Conservation (phyloP, 2,888 invertebrate species). For the Drosophila setosimentum region DNA sequence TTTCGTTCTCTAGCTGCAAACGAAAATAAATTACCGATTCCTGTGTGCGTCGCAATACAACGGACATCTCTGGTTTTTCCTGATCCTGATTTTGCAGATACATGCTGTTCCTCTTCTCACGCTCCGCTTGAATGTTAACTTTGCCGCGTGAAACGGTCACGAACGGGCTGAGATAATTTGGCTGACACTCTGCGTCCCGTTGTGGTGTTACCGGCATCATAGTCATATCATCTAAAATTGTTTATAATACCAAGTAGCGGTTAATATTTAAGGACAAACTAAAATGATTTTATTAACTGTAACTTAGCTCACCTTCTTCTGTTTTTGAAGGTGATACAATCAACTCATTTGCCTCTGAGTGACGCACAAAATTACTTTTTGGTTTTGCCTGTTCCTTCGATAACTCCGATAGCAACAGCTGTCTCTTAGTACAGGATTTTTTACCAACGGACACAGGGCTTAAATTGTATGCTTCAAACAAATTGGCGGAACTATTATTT, state of each 20-base stretch:
- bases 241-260: background rate
- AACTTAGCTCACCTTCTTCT: conserved; percentile 1
- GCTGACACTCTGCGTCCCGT: conserved; percentile 23
- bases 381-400: background rate
- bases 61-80: conserved; percentile 31
- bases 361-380: conserved; percentile 67
- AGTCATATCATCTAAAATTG: conserved; percentile 18
- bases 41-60: conserved; percentile 56
- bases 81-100: conserved; percentile 58
- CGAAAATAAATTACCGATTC: conserved; percentile 82
- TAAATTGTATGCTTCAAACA: conserved; percentile 16
- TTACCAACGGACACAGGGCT: conserved; percentile 28
- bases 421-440: conserved; percentile 40
- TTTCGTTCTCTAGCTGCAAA: conserved; percentile 85
- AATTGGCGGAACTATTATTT: conserved; percentile 10
- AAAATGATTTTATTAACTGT: background rate
- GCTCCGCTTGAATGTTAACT: conserved; percentile 86
- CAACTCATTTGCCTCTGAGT: conserved; percentile 51
- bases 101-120: conserved; percentile 79
- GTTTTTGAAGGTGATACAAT: background rate
- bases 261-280: background rate
- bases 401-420: conserved; percentile 14
- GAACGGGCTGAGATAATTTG: conserved; percentile 84
- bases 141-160: conserved; percentile 87
- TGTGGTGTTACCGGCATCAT: conserved; percentile 15